phyloP scores from a whole-genome alignment of 2,888 invertebrate genomes.

The Chymomyza amoena region DNA sequence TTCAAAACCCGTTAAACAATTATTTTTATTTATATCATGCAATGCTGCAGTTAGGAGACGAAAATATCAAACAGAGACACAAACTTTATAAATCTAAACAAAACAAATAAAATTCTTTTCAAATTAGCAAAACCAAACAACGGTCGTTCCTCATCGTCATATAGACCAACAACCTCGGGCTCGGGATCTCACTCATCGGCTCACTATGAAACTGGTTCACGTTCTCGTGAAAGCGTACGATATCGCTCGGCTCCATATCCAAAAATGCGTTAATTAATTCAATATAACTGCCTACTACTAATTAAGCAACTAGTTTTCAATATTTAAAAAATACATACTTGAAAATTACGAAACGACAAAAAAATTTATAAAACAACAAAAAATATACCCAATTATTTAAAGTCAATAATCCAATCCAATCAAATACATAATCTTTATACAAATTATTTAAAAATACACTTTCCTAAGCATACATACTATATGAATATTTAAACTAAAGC shows the following conservation, averaged over 20 bases:
- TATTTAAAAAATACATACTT: constrained; percentile 19
- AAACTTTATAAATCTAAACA: constrained; percentile 60
- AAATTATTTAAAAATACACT: background rate
- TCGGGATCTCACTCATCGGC: constrained; percentile 78
- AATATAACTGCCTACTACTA: constrained; percentile 34
- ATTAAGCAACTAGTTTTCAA: constrained; percentile 20
- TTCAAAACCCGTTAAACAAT: constrained; percentile 66
- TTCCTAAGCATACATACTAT: background rate
- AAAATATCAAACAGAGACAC: constrained; percentile 46
- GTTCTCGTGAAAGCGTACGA: constrained; percentile 78
- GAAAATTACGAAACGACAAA: background rate
- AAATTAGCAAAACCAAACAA: constrained; percentile 79
- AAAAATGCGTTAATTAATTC: constrained; percentile 74
- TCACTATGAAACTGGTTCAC: constrained; percentile 78
- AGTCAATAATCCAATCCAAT: background rate
- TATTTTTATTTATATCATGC: background rate
- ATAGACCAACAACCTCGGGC: constrained; percentile 77
- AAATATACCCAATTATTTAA: background rate
- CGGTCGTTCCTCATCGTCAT: constrained; percentile 78
- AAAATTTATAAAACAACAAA: constrained; percentile 18
- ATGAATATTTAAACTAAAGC: constrained; percentile 3
- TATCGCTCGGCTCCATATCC: constrained; percentile 78
- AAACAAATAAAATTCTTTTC: constrained; percentile 72
- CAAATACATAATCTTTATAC: background rate
- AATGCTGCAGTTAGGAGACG: constrained; percentile 15